phyloP scores from a whole-genome alignment of 2,888 invertebrate genomes.

The Mesoligia furuncula region DNA sequence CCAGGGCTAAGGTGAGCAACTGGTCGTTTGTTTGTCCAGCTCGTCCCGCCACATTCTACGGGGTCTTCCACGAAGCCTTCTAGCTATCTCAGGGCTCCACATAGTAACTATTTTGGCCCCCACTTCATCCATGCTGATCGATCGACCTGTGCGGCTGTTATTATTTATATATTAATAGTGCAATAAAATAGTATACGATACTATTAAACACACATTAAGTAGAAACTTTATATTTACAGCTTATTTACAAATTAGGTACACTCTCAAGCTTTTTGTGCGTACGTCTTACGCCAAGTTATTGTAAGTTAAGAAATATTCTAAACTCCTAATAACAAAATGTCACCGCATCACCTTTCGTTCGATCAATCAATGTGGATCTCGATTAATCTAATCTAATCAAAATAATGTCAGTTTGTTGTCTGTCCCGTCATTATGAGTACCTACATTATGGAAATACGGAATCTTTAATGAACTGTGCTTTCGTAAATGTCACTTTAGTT shows the following conservation, averaged over 20 bases:
- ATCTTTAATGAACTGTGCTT: slow-evolving; percentile 45
- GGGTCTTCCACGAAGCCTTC: too few species aligned
- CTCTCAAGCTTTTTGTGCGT: slow-evolving; percentile 40
- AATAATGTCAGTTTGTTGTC: slow-evolving; percentile 45
- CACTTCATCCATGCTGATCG: too few species aligned
- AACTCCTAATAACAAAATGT: slow-evolving; percentile 33
- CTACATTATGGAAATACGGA: slow-evolving; percentile 33
- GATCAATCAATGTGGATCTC: slow-evolving; percentile 56
- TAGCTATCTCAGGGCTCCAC: too few species aligned
- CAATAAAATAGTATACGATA: neutral
- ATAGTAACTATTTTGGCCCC: too few species aligned
- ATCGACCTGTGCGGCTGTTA: too few species aligned
- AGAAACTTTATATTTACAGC: neutral
- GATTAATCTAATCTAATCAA: slow-evolving; percentile 60
- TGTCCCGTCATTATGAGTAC: slow-evolving; percentile 32
- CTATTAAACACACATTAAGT: neutral
- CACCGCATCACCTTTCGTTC: slow-evolving; percentile 44
- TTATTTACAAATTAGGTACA: slow-evolving; percentile 29
- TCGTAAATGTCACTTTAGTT: slow-evolving; percentile 41
- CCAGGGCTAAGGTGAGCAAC: too few species aligned
- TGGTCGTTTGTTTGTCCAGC: too few species aligned
- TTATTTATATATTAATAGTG: too few species aligned
- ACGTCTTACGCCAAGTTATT: slow-evolving; percentile 16
- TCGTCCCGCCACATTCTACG: too few species aligned
- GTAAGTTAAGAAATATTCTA: slow-evolving; percentile 48